Base-by-base conservation (phyloP, 2,888 invertebrate genomes). In the Parapristionchus giblindavisi region DNA sequence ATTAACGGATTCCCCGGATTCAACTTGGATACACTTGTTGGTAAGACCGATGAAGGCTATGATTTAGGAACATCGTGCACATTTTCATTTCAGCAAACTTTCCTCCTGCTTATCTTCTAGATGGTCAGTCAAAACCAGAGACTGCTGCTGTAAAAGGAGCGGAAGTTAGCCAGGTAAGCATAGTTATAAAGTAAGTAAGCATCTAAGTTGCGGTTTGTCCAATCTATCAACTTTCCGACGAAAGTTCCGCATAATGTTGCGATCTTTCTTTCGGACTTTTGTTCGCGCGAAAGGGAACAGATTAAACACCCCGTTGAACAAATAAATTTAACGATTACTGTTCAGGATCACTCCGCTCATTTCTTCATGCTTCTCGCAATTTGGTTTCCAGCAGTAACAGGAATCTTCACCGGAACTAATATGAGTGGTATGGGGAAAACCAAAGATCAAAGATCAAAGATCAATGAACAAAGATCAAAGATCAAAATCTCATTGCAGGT, bases 321-420 rank as follows among this genome's bases (percentile, higher is more conserved):
- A n/a, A n/a, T n/a, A n/a, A n/a, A n/a, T n/a, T n/a, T n/a, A n/a
- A n/a, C n/a, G n/a, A n/a, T n/a, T n/a, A n/a, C n/a, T n/a, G n/a
- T 77, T 2, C 78, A 83, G 83, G 93, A 99, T 88, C 92, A 95
- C 74, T 93, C 95, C 2, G 96, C 97, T 3, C 92, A 94, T 1
- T 98, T 99, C 89, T 96, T 96, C 72, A 92, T 99, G 84, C 92
- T 99, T 36, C 94, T 99, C 84, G 98, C 97, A 85, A 99, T 99
- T 86, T 99, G 98, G 91, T 99, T 99, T 90, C 99, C 99, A n/a
- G 98, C 98, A 27, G 97, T 97, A 58, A 99, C 99, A 85, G 98
- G 94, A 87, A 99, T 99, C 81, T 96, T 99, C 95, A 99, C 99
- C 77, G 98, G 99, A 32, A 97, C 97, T 2, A 99, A 99, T 90